phyloP scores from a whole-genome alignment of 2,888 invertebrate species.

The Metallyticus violacea region DNA sequence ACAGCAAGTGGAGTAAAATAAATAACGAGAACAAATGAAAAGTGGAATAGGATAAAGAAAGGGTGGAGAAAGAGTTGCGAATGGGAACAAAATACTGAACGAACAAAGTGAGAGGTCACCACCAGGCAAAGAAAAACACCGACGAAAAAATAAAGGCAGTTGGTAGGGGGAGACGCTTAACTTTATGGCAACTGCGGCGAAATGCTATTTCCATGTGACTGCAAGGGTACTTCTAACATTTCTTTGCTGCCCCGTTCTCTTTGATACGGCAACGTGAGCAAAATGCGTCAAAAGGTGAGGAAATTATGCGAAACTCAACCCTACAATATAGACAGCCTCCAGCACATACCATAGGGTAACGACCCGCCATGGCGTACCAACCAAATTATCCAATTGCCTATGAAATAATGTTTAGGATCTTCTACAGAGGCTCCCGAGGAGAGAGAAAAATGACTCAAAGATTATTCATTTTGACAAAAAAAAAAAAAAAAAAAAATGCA shows the following conservation, averaged over 20 bases:
- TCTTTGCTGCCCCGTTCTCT: not conserved
- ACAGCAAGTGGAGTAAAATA: not conserved
- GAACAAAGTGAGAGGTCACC: not conserved
- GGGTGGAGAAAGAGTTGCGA: not conserved
- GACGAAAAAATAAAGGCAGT: not conserved
- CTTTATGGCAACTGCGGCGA: not conserved
- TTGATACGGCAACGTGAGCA: not conserved
- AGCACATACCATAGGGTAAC: not conserved
- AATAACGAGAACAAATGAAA: not conserved
- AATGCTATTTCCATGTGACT: not conserved
- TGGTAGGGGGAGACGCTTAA: not conserved
- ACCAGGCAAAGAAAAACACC: not conserved
- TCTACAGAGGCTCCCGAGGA: not conserved
- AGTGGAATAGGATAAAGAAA: not conserved
- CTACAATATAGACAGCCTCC: not conserved
- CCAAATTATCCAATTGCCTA: slow-evolving; percentile 1
- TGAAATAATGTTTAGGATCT: not conserved
- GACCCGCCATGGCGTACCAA: not conserved
- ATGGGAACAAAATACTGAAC: not conserved
- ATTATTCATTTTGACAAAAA: not conserved
- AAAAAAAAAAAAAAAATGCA: no score
- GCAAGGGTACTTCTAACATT: not conserved
- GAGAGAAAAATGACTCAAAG: not conserved
- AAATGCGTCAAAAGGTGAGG: slow-evolving; percentile 9
- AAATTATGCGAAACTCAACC: not conserved